phyloP scores from a whole-genome alignment of 2,113 vertebrate species.

The Steatornis caripensis region DNA sequence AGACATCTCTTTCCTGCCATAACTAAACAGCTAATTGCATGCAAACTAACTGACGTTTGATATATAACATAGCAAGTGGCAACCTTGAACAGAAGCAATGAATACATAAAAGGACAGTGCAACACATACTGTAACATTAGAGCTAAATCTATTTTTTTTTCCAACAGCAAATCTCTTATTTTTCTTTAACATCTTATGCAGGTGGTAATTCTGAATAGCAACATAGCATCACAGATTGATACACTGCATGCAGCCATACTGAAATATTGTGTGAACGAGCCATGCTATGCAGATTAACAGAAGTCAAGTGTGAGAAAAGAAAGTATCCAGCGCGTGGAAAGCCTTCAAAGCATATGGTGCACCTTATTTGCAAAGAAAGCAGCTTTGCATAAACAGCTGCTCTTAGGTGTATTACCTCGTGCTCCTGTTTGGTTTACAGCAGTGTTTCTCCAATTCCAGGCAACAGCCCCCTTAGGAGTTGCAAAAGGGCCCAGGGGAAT shows the following conservation, averaged over 20 bases:
- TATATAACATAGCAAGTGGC: conserved; percentile 10
- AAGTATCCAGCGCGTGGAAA: conserved; percentile 38
- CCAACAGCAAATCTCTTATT: background rate
- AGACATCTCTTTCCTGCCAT: conserved; percentile 47
- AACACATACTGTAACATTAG: background rate
- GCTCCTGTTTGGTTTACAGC: conserved; percentile 18
- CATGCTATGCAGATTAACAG: background rate
- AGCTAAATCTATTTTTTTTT: background rate
- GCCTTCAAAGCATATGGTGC: conserved; percentile 33
- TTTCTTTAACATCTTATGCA: background rate
- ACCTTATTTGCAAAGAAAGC: conserved; percentile 42
- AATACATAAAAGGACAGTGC: background rate
- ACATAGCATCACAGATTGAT: conserved; percentile 6
- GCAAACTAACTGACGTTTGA: conserved; percentile 55
- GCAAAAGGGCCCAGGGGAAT: background rate
- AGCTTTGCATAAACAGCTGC: conserved; percentile 21
- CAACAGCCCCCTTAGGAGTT: background rate
- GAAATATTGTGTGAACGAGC: background rate
- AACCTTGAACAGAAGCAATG: conserved; percentile 4
- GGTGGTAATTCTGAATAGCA: conserved; percentile 30
- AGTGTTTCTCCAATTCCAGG: conserved; percentile 12
- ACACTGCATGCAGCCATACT: conserved; percentile 52
- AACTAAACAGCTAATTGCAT: conserved; percentile 48
- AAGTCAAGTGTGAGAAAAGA: background rate
- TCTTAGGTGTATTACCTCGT: background rate